Evolutionary conservation across 2,888 invertebrate species (phyloP).

Genomic region (Eupithecia subfuscata): DNA sequence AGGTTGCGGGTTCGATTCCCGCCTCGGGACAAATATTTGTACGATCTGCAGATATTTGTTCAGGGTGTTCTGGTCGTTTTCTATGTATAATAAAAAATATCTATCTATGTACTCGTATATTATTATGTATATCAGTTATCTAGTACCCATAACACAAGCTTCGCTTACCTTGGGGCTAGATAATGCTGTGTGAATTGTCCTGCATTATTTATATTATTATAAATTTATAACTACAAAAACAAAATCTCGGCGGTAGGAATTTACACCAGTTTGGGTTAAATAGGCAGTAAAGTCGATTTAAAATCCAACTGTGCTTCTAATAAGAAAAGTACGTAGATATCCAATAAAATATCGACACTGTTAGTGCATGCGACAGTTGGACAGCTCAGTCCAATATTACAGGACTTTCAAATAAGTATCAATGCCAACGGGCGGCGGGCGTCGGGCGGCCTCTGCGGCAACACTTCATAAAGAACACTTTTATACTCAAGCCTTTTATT

Average conservation of each 20-base stretch:
- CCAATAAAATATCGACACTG: slow-evolving; percentile 61
- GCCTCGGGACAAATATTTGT: too few relatives aligned
- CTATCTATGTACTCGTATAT: too few relatives aligned
- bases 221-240: not conserved
- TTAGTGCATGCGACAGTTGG: slow-evolving; percentile 46
- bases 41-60: too few relatives aligned
- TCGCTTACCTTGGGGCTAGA: too few relatives aligned
- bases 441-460: slow-evolving; percentile 65
- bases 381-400: slow-evolving; percentile 74
- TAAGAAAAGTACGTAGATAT: slow-evolving; percentile 30
- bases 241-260: not conserved
- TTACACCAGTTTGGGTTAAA: not conserved
- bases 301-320: slow-evolving; percentile 12
- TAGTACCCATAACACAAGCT: too few relatives aligned
- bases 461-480: slow-evolving; percentile 83
- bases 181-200: too few relatives aligned
- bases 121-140: too few relatives aligned
- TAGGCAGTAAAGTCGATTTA: not conserved
- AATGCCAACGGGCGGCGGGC: slow-evolving; percentile 64
- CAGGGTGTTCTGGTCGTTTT: too few relatives aligned
- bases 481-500: slow-evolving; percentile 81
- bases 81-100: too few relatives aligned
- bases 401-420: slow-evolving; percentile 81
- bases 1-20: too few relatives aligned
- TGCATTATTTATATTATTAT: too few relatives aligned